Percentiles rank a stretch among this genome's conserved stretches.
These are phyloP conservation scores for Nycteola revayana DNA, from an alignment of 2,888 invertebrate genomes.

Conservation along the genomic window DNA sequence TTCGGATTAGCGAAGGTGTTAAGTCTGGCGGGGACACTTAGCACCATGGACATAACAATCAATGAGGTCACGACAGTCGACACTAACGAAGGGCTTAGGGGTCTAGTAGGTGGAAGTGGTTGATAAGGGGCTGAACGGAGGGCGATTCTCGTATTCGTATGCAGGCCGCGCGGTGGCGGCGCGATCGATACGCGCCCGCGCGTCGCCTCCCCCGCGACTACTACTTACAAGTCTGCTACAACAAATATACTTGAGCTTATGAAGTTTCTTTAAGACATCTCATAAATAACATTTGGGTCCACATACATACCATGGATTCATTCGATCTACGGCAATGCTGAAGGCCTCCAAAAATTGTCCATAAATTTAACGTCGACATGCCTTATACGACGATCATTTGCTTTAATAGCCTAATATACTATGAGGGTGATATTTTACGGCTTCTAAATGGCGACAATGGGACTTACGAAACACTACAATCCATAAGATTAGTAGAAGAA, in stretches of 20 bases:
- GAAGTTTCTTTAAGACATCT: slow-evolving; percentile 42
- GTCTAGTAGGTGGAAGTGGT: slow-evolving; percentile 63
- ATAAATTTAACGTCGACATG: neutral
- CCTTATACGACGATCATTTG: slow-evolving; percentile 3
- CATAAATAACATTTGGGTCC: slow-evolving; percentile 1
- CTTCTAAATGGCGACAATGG: slow-evolving; percentile 35
- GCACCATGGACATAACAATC: slow-evolving; percentile 58
- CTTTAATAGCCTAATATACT: slow-evolving; percentile 2
- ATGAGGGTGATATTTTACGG: slow-evolving; percentile 39
- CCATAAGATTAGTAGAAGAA: too few relatives aligned
- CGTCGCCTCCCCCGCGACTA: slow-evolving; percentile 62
- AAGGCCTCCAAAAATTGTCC: neutral
- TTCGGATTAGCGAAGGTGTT: too few relatives aligned
- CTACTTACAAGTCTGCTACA: slow-evolving; percentile 58
- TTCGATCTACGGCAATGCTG: neutral
- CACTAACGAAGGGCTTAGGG: slow-evolving; percentile 61
- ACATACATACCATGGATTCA: neutral
- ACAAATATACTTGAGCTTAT: slow-evolving; percentile 61
- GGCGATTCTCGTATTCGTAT: slow-evolving; percentile 77
- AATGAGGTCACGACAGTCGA: slow-evolving; percentile 59
- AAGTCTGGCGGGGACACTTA: too few relatives aligned
- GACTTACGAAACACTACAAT: too few relatives aligned
- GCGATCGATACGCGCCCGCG: slow-evolving; percentile 81
- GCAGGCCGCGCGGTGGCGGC: slow-evolving; percentile 70
- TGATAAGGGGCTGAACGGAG: slow-evolving; percentile 70